A percentile compares a stretch with the other conserved stretches of the same genome.
phyloP scores from a whole-genome alignment of 2,797 vertebrate species.

The Chelon auratus region DNA sequence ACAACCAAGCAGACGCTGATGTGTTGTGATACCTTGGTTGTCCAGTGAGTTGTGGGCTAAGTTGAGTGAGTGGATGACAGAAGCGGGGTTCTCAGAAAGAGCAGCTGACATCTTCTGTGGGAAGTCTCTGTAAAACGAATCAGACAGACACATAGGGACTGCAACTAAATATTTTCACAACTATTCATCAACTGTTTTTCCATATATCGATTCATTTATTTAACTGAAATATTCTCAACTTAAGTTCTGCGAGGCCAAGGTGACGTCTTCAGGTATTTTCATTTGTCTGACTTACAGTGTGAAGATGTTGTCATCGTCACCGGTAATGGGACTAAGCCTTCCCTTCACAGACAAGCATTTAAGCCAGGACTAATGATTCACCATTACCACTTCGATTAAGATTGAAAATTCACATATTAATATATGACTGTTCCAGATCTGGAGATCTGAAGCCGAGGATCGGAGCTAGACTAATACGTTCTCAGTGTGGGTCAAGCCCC shows the following conservation, averaged over 20 bases:
- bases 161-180: not conserved
- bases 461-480: not conserved
- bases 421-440: not conserved
- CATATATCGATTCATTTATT: not conserved
- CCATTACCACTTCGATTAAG: not conserved
- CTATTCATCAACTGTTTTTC: not conserved
- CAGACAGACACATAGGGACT: not conserved
- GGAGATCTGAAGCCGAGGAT: not conserved
- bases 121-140: slow-evolving; percentile 85
- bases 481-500: not conserved
- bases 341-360: not conserved
- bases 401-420: not conserved
- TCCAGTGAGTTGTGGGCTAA: slow-evolving; percentile 93
- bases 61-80: slow-evolving; percentile 91
- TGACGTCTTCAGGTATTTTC: not conserved
- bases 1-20: not conserved
- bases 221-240: not conserved
- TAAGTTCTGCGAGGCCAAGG: not conserved
- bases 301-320: not conserved
- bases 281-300: not conserved
- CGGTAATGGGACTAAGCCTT: not conserved
- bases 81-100: slow-evolving; percentile 90
- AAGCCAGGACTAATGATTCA: not conserved
- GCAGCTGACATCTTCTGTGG: slow-evolving; percentile 92
- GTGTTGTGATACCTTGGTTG: slow-evolving; percentile 87